phyloP scores from a whole-genome alignment of 2,888 invertebrate genomes.

The Sphecodes monilicornis region DNA sequence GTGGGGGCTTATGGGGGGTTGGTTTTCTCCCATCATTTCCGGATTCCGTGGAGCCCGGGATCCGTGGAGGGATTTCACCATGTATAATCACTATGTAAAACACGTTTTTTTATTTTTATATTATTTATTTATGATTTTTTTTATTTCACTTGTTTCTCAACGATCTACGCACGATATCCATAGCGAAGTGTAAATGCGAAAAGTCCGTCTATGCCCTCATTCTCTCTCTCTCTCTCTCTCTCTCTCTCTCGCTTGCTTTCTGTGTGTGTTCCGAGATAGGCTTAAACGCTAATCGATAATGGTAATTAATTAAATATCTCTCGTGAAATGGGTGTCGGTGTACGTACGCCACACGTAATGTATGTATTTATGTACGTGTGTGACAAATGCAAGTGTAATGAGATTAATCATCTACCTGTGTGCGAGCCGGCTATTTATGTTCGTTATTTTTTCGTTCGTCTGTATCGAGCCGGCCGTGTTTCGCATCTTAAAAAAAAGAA shows the following conservation, averaged over 20 bases:
- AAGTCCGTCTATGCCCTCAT: conserved; percentile 49
- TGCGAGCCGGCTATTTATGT: conserved; percentile 53
- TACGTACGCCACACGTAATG: conserved; percentile 36
- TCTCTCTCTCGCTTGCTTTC: background rate
- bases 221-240: background rate
- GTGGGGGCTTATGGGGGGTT: conserved; percentile 5
- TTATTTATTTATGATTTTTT: conserved; percentile 21
- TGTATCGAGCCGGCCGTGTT: conserved; percentile 18
- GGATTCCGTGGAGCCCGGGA: background rate
- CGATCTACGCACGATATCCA: conserved; percentile 70
- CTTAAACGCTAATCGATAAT: conserved; percentile 81
- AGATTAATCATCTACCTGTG: conserved; percentile 60
- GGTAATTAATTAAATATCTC: conserved; percentile 69
- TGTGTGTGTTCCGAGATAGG: conserved; percentile 57
- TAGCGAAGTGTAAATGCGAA: conserved; percentile 70
- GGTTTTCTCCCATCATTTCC: conserved; percentile 40
- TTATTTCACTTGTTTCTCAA: conserved; percentile 42
- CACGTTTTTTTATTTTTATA: conserved; percentile 39
- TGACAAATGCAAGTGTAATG: conserved; percentile 11
- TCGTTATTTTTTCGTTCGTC: background rate
- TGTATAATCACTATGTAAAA: conserved; percentile 62
- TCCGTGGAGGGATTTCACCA: conserved; percentile 64
- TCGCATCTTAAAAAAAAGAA: conserved; percentile 25
- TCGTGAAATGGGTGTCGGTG: conserved; percentile 57
- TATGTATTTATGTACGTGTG: background rate